Conservation (phyloP, 2,113 vertebrate species). For the Eudyptes chrysolophus region DNA sequence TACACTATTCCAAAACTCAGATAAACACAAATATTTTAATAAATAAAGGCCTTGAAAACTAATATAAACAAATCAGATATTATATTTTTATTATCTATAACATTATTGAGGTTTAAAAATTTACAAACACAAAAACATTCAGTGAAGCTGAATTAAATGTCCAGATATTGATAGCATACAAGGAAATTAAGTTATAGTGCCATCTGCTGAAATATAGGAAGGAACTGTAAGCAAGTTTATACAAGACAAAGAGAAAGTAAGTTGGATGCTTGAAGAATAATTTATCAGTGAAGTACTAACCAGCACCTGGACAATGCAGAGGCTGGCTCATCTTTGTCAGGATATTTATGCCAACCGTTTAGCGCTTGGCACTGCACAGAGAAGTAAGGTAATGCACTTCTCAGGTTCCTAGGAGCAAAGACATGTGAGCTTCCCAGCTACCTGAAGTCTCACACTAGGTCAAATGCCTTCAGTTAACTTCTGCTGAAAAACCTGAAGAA, state of each 20-base stretch:
- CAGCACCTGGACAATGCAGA: not conserved
- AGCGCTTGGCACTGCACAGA: not conserved
- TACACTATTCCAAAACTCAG: not conserved
- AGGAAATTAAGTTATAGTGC: conserved; percentile 59
- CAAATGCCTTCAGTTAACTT: not conserved
- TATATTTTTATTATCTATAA: not conserved
- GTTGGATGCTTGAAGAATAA: not conserved
- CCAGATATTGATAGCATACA: not conserved
- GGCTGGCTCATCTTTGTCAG: not conserved
- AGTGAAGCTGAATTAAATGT: not conserved
- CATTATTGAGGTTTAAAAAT: not conserved
- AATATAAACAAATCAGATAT: not conserved
- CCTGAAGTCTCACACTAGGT: not conserved
- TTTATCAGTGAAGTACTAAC: not conserved
- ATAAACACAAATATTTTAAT: not conserved
- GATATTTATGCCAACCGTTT: not conserved
- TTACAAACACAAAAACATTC: not conserved
- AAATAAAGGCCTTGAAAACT: not conserved
- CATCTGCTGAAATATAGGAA: conserved; percentile 51
- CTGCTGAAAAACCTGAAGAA: not conserved
- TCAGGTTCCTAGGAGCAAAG: not conserved
- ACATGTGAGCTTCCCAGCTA: not conserved
- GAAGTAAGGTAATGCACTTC: not conserved
- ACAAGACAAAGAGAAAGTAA: not conserved
- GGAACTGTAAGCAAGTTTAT: not conserved